phyloP scores from a whole-genome alignment of 64 coral and sea anemone genomes.

The Catalaphyllia jardinei region DNA sequence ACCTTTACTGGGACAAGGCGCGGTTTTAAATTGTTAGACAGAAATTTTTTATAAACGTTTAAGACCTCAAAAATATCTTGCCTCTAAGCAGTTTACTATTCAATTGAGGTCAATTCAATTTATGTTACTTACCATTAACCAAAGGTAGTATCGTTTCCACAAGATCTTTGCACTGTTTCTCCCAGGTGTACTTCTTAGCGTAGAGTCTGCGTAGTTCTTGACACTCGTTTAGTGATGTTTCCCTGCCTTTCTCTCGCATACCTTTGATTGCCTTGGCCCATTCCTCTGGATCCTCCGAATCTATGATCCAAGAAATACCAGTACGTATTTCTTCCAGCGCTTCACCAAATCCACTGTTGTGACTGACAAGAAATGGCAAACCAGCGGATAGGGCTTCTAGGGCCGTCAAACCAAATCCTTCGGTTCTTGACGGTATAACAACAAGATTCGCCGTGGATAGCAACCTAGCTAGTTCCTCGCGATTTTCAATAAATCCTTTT shows the following conservation, averaged over 20 bases:
- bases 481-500: not conserved
- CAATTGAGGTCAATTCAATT: too few species aligned
- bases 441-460: not conserved
- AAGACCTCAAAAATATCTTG: too few species aligned
- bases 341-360: not conserved
- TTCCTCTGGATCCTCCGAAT: not conserved
- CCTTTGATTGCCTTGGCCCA: not conserved
- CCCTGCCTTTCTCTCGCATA: not conserved
- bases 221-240: not conserved
- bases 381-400: not conserved
- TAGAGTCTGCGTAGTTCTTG: not conserved
- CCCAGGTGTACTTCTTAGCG: not conserved
- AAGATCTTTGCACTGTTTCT: not conserved
- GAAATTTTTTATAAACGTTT: too few species aligned
- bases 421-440: not conserved
- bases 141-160: not conserved
- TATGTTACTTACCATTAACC: not conserved
- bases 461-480: not conserved
- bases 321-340: not conserved
- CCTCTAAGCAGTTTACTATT: too few species aligned
- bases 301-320: not conserved
- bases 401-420: not conserved
- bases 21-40: too few species aligned
- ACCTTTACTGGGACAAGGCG: too few species aligned
- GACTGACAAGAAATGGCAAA: not conserved